Evolutionary conservation across 2,888 invertebrate genomes (phyloP), one percentile per base, ranked within the genome.

Genomic region (Dynastes maya): DNA sequence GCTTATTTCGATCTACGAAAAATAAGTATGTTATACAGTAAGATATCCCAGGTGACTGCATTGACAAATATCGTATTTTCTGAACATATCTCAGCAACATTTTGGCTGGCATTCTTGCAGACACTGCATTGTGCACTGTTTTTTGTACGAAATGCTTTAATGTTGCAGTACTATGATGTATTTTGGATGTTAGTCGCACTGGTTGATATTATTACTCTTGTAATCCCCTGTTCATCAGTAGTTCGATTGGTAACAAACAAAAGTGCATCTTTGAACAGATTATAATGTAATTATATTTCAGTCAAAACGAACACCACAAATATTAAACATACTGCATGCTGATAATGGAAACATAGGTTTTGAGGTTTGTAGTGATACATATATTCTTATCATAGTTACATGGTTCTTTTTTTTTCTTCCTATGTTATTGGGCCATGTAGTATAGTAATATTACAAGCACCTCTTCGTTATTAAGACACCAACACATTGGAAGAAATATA

Each of bases 261-360:
- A n/a, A n/a, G 67, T 27, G 29, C 16, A 27, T 13, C 4, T 11
- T 63, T 67, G 8, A 27, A 67, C 32, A 37, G 6, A 53, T 16
- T 16, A 13, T 29, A 32, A 65, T 4, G 8, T 8, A 49, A 64
- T 51, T 29, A 16, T 8, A 64, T 81, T 81, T 32, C 65, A 81
- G 80, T 77, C 80, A 4, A 77, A 76, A 53, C 32, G 79, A 29
- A 81, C 79, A 27, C 76, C 81, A 13, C 79, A 80, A 65, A 80
- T 81, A 74, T 65, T 81, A 51, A 81, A 81, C 32, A 79, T 71
- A 61, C 55, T 79, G 51, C 55, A 76, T 16, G 53, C 70, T 16
- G n/a, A 40, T 5, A 55, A 49, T 9, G 51, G 16, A 49, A n/a
- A 71, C 6, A 11, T 79, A 71, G 45, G 71, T 32, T 75, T 71